These are phyloP conservation scores for Nysson spinosus DNA, from an alignment of 2,888 invertebrate species.

Conservation along the genomic window DNA sequence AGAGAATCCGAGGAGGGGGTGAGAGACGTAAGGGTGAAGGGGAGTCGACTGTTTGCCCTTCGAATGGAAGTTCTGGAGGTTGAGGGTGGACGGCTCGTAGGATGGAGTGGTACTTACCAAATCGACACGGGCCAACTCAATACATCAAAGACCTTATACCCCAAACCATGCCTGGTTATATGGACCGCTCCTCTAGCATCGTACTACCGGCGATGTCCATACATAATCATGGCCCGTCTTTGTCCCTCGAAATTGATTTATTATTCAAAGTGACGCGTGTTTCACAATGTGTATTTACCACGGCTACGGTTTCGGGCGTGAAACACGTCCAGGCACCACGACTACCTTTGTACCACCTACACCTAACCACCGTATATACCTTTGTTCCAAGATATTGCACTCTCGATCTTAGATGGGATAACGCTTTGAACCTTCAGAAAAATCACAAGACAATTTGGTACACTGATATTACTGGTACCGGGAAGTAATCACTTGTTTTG, in stretches of 20 bases:
- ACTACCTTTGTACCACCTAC: constrained; percentile 54
- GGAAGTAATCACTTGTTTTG: too few species aligned
- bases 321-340: constrained; percentile 48
- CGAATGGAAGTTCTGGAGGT: constrained; percentile 65
- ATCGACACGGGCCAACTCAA: constrained; percentile 74
- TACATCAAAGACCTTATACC: constrained; percentile 75
- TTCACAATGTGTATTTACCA: constrained; percentile 77
- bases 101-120: constrained; percentile 72
- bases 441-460: too few species aligned
- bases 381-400: constrained; percentile 41
- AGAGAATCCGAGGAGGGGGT: constrained; percentile 1
- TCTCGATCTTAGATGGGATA: constrained; percentile 23
- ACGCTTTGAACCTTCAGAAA: too few species aligned
- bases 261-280: constrained; percentile 78
- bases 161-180: constrained; percentile 61
- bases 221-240: constrained; percentile 77
- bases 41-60: constrained; percentile 63
- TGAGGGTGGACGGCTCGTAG: constrained; percentile 62
- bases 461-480: too few species aligned
- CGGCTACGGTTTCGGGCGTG: constrained; percentile 63
- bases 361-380: constrained; percentile 40
- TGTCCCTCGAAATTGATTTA: constrained; percentile 77
- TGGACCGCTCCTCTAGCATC: constrained; percentile 57
- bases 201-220: constrained; percentile 70
- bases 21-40: constrained; percentile 33